phyloP scores from a whole-genome alignment of 2,113 vertebrate species.

The Dasyornis broadbenti region DNA sequence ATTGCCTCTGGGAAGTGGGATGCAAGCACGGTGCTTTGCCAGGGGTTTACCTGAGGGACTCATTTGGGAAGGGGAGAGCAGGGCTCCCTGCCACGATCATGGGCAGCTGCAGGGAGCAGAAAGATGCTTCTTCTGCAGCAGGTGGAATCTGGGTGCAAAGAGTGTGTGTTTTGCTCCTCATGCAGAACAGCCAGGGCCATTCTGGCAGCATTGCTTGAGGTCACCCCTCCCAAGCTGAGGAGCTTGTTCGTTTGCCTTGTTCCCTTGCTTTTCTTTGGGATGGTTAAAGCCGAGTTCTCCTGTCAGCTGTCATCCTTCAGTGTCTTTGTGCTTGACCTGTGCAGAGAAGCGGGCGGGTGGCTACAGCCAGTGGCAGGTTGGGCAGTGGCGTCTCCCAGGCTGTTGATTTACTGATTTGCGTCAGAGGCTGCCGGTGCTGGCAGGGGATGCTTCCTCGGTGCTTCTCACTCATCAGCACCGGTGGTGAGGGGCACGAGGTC shows the following conservation, averaged over 20 bases:
- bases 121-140: background rate
- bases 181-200: background rate
- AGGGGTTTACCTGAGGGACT: background rate
- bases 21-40: background rate
- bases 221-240: background rate
- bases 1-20: background rate
- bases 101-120: background rate
- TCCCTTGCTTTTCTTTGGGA: background rate
- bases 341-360: background rate
- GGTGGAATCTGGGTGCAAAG: background rate
- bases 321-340: background rate
- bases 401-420: background rate
- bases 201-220: background rate
- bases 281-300: background rate
- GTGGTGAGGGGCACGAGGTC: too few species aligned
- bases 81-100: background rate
- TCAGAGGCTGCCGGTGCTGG: background rate
- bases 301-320: background rate
- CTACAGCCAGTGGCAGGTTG: background rate
- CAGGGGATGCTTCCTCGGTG: background rate
- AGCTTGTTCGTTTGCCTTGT: background rate
- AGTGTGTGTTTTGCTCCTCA: rapidly evolving
- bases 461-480: rapidly evolving
- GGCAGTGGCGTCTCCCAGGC: background rate
- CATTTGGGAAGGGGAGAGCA: background rate